Evolutionary conservation across 2,113 vertebrate genomes (phyloP).

Genomic region (Ammodytes marinus): DNA sequence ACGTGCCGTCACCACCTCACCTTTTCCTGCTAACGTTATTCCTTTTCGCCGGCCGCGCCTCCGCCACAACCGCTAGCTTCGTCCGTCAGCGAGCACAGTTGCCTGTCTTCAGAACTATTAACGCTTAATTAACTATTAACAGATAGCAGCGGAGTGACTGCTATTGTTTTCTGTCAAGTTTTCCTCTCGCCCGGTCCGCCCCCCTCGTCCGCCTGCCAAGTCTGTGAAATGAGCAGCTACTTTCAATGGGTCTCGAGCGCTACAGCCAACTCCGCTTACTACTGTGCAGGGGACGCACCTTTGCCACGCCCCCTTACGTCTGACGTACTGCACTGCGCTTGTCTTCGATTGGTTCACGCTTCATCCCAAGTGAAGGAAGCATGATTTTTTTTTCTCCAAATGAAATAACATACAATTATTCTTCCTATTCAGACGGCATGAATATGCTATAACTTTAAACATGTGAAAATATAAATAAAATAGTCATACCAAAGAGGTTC

Average conservation of each 20-base stretch:
- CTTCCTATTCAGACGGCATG: not conserved
- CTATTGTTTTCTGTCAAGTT: conserved; percentile 61
- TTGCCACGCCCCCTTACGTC: conserved; percentile 67
- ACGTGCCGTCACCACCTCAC: conserved; percentile 41
- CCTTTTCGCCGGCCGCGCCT: conserved; percentile 40
- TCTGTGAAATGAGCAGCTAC: conserved; percentile 46
- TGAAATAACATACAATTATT: not conserved
- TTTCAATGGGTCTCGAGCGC: conserved; percentile 64
- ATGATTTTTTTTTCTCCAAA: conserved; percentile 3
- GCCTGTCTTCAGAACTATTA: conserved; percentile 6
- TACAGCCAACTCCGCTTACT: conserved; percentile 68
- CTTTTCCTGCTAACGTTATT: conserved; percentile 44
- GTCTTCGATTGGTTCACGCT: conserved; percentile 43
- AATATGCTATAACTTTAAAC: not conserved
- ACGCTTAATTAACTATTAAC: no score
- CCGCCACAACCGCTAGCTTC: conserved; percentile 9
- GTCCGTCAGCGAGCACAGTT: conserved; percentile 2
- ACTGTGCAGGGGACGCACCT: conserved; percentile 46
- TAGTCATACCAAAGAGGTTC: not conserved
- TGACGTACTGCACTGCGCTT: conserved; percentile 73
- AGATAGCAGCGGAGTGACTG: conserved; percentile 34
- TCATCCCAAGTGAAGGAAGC: not conserved
- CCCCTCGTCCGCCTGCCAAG: conserved; percentile 39
- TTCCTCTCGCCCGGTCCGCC: conserved; percentile 67
- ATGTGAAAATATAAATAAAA: not conserved